Evolutionary conservation across 2,113 vertebrate genomes (phyloP), one percentile per base, ranked within the genome.

Genomic region (Perccottus glenii): DNA sequence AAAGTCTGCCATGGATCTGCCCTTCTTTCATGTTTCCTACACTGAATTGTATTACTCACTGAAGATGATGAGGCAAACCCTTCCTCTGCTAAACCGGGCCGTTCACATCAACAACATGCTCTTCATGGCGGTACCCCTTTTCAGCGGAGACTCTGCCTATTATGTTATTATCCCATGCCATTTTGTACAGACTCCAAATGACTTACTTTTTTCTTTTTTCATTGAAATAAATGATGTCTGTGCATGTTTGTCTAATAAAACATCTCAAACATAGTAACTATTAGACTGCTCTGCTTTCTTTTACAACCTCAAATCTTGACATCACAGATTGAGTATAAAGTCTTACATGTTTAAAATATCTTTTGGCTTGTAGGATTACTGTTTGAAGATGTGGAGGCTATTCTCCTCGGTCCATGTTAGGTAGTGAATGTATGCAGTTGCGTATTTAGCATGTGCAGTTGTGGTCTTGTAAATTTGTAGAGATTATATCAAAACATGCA

Each of bases 191-290:
- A 57, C 51, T 51, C 42, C 44, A 64, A 75, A 15, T 11, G 53
- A 56, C 19, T 44, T 12, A 2, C 11, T 53, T 58, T 2, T 57
- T 38, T 51, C 48, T 6, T 15, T 64, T 64, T 12, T 50, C 40
- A 48, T 32, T 43, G 60, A 47, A 58, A 15, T 19, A 42, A 11
- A 11, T 67, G 51, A 16, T 9, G 16, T 64, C 61, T 76, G 57
- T 70, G n/a, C 42, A 51, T 78, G 78, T 82, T 79, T 47, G 40
- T 72, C 57, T 49, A 90, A 85, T 89, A 88, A 88, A 88, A 27
- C 12, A 77, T 68, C 59, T 61, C 16, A 55, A 79, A 83, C 11
- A 70, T 42, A 65, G 48, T 5, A 14, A 9, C 12, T 14, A n/a
- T 27, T 27, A 27, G 53, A 19, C 32, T 64, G 11, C 4, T 53